Evolutionary conservation across 2,113 vertebrate species (phyloP), one percentile per base, ranked within the genome.

Genomic region (Mastomys natalensis): DNA sequence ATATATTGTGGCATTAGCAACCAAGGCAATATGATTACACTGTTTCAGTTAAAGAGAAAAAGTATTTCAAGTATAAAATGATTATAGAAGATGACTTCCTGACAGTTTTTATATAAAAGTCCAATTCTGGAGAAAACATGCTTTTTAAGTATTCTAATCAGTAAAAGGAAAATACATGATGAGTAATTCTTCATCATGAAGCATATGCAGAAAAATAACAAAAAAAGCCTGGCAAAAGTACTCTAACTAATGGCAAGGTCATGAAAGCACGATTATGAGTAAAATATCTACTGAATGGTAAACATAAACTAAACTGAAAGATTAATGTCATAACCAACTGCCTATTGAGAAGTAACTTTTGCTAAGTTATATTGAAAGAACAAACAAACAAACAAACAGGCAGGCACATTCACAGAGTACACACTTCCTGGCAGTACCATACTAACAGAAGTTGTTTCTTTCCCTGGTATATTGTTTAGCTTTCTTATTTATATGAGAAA

Each of bases 81-180:
- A 93, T 91, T 58, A 85, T n/a, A 86, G 78, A 95, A 92, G 76
- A 77, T 78, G 7, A 90, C 15, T 94, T 96, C 91, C 37, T 92
- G 70, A 93, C n/a, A 96, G 74, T 73, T 87, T 80, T 85, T 7
- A n/a, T 90, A 70, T 87, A 95, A 95, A 93, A 94, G 60, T 2
- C 1, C 9, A 80, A 37, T 80, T 87, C 82, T 12, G 7, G 3
- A 29, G 6, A 88, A 90, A 93, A 29, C 4, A 80, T 62, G 7
- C 15, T 85, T 94, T 34, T 37, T 91, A 74, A 87, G 40, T 40
- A 81, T 72, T 53, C 48, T 94, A 93, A 80, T 68, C 26, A 97
- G 66, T 4, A 5, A 48, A 78, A 19, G 31, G 17, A 87, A 96
- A 91, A 76, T 2, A 37, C 70, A 53, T 72, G 72, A 74, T 60